Conservation (phyloP, 1,140 invertebrate genomes). For the Bombus consobrinus region DNA sequence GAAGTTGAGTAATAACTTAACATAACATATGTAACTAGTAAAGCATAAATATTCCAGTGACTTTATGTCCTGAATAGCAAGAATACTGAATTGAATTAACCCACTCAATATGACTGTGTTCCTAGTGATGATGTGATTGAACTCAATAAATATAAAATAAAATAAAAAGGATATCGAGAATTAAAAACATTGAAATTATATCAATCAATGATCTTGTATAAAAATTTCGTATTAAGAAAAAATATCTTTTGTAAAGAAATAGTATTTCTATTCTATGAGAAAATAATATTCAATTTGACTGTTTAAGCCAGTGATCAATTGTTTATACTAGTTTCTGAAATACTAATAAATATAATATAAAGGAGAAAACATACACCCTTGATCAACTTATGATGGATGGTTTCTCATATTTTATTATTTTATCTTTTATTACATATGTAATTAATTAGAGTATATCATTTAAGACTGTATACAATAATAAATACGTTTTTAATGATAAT, state of each 20-base stretch:
- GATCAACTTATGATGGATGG: not conserved
- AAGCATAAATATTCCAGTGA: not conserved
- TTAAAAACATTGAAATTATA: too few species aligned
- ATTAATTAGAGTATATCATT: not conserved
- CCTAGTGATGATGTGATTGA: not conserved
- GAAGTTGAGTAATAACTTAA: not conserved
- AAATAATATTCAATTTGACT: too few species aligned
- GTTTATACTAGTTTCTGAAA: too few species aligned
- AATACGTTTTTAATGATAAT: not conserved
- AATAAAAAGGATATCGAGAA: too few species aligned
- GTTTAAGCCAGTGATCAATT: too few species aligned
- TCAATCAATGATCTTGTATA: too few species aligned
- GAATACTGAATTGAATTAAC: conserved; percentile 13
- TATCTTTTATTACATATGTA: not conserved
- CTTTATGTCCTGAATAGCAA: conserved; percentile 18
- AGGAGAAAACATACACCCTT: not conserved
- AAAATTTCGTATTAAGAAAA: too few species aligned
- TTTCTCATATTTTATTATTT: conserved; percentile 9
- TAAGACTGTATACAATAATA: not conserved
- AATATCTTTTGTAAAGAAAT: too few species aligned
- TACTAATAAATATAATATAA: not conserved
- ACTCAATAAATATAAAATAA: not conserved
- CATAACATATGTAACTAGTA: not conserved
- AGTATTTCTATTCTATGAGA: too few species aligned
- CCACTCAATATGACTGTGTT: not conserved